These are phyloP conservation scores for Myopa testacea DNA, from an alignment of 2,888 invertebrate species.

Conservation along the genomic window DNA sequence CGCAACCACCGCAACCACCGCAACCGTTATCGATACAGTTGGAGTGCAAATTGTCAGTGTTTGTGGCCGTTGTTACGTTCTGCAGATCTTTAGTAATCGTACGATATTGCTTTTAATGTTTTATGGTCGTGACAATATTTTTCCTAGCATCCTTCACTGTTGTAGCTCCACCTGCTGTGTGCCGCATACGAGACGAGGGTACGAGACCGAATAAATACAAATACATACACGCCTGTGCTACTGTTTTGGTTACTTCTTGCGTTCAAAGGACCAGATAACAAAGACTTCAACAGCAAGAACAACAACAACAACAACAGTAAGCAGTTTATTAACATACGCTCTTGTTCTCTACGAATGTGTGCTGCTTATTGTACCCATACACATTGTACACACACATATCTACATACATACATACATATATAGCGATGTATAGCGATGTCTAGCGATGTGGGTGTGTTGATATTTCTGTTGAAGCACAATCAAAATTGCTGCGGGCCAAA, in stretches of 20 bases:
- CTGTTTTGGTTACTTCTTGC: background rate
- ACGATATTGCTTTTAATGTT: slow-evolving; percentile 2
- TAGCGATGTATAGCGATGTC: background rate
- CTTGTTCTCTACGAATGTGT: background rate
- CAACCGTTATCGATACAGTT: slow-evolving; percentile 3
- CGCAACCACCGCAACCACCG: too few relatives aligned
- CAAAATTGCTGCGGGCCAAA: slow-evolving; percentile 10
- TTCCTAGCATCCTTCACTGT: background rate
- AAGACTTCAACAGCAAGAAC: background rate
- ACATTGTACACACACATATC: background rate
- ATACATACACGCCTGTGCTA: background rate
- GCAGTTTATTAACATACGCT: slow-evolving; percentile 9
- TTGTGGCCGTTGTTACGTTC: background rate
- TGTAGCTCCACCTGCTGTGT: background rate
- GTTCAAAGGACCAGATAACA: background rate
- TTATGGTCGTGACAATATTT: background rate
- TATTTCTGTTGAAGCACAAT: slow-evolving; percentile 6
- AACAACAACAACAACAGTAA: slow-evolving; percentile 11
- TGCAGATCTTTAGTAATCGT: background rate
- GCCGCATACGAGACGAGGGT: too few relatives aligned
- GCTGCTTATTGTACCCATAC: too few relatives aligned
- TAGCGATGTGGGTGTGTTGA: background rate
- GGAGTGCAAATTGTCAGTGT: background rate
- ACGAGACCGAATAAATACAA: too few relatives aligned
- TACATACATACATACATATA: background rate